Evolutionary conservation across 2,888 invertebrate genomes (phyloP).

Genomic region (Omphaloscelis lunosa): DNA sequence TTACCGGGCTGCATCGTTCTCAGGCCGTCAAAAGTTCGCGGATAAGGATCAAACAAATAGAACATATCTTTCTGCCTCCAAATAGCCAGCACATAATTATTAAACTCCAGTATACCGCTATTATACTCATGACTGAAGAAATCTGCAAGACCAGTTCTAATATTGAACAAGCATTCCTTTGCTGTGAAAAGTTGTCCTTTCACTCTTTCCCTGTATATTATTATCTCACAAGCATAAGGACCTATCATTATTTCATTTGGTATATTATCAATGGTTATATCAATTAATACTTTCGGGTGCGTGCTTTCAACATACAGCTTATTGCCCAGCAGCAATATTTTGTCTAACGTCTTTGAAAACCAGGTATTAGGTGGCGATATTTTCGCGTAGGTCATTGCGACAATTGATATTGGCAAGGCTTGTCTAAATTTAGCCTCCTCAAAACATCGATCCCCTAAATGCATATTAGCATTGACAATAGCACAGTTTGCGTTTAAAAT

Average conservation of each 20-base stretch:
- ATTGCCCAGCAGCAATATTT: constrained; percentile 90
- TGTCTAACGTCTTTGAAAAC: constrained; percentile 91
- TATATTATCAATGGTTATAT: constrained; percentile 89
- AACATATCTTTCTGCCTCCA: constrained; percentile 92
- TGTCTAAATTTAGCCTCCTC: constrained; percentile 91
- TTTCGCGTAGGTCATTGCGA: constrained; percentile 92
- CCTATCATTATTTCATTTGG: constrained; percentile 91
- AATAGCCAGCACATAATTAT: constrained; percentile 90
- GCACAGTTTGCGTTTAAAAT: constrained; percentile 90
- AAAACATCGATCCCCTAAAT: constrained; percentile 91
- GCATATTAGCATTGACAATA: constrained; percentile 90
- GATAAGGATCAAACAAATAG: constrained; percentile 92
- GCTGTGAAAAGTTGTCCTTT: constrained; percentile 88
- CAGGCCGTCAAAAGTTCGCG: constrained; percentile 90
- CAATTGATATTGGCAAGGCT: constrained; percentile 90
- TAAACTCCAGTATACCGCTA: constrained; percentile 91
- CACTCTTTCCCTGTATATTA: constrained; percentile 89
- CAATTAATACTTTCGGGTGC: constrained; percentile 86
- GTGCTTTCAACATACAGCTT: constrained; percentile 90
- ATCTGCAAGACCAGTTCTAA: constrained; percentile 86
- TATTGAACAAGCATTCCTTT: constrained; percentile 88
- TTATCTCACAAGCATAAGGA: constrained; percentile 90
- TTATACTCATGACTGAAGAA: constrained; percentile 90
- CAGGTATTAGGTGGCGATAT: constrained; percentile 92
- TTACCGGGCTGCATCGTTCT: constrained; percentile 89